Percentiles rank a stretch among this genome's conserved stretches.
These are phyloP conservation scores for Triplophysa yarkandensis DNA, from an alignment of 2,797 vertebrate genomes.

Conservation along the genomic window DNA sequence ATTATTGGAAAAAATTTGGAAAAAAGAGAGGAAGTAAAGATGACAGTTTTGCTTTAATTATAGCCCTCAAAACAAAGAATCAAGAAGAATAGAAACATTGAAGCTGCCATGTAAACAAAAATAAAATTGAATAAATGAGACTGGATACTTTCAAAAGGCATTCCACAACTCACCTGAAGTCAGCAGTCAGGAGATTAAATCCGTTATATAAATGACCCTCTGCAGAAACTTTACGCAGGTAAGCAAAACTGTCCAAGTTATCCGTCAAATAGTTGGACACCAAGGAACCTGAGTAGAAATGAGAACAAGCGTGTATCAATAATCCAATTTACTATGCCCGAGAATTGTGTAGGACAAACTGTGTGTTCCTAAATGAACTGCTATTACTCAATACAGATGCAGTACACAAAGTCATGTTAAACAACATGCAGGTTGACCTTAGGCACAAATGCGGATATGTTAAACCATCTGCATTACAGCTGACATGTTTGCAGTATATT, in stretches of 20 bases:
- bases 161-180: slow-evolving; percentile 86
- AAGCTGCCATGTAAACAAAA: background rate
- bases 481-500: slow-evolving; percentile 20
- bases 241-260: slow-evolving; percentile 88
- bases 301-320: slow-evolving; percentile 4
- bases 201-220: slow-evolving; percentile 94
- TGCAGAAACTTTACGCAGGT: slow-evolving; percentile 89
- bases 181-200: slow-evolving; percentile 95
- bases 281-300: slow-evolving; percentile 78
- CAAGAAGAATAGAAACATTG: background rate
- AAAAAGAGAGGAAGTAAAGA: slow-evolving; percentile 9
- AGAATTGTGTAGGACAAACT: background rate
- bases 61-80: background rate
- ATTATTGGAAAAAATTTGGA: background rate
- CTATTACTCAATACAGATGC: slow-evolving; percentile 1
- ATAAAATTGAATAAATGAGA: background rate
- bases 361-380: background rate
- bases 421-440: slow-evolving; percentile 9
- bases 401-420: slow-evolving; percentile 5
- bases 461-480: slow-evolving; percentile 11
- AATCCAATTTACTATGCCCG: background rate
- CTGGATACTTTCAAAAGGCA: background rate
- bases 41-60: background rate
- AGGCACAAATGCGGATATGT: slow-evolving; percentile 13
- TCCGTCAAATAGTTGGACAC: slow-evolving; percentile 90